A percentile compares a stretch with the other conserved stretches of the same genome.
Evolutionary conservation across 1,140 invertebrate genomes (phyloP).

Genomic region (Carposina sasakii): DNA sequence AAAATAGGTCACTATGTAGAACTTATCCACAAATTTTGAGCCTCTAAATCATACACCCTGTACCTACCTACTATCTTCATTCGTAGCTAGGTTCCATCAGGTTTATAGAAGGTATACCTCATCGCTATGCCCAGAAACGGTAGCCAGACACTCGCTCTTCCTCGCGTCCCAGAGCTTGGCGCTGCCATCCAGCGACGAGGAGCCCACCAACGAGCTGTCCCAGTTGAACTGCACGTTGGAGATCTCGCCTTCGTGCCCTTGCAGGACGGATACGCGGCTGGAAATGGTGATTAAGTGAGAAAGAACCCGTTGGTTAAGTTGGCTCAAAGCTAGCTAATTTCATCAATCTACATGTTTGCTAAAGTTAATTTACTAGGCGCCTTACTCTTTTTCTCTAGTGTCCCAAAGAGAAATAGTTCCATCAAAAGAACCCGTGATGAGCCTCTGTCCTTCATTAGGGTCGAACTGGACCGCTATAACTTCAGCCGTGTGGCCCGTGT

Average conservation of each 20-base stretch:
- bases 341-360: too few species aligned
- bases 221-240: constrained; percentile 85
- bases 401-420: constrained; percentile 85
- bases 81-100: too few species aligned
- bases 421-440: constrained; percentile 87
- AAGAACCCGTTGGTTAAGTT: too few species aligned
- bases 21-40: too few species aligned
- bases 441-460: constrained; percentile 75
- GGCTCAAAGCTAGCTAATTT: too few species aligned
- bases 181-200: constrained; percentile 82
- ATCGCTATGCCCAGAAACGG: constrained; percentile 78
- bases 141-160: constrained; percentile 74
- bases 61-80: too few species aligned
- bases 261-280: constrained; percentile 77
- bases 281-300: too few species aligned
- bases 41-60: too few species aligned
- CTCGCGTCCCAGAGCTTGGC: constrained; percentile 83
- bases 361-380: too few species aligned
- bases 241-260: constrained; percentile 81
- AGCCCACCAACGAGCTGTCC: constrained; percentile 80
- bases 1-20: too few species aligned
- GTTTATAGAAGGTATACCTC: too few species aligned
- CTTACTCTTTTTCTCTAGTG: constrained; percentile 78
- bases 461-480: constrained; percentile 83
- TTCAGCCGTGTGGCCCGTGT: constrained; percentile 81